Conservation (phyloP, 2,113 vertebrate species). For the Xiphias gladius region DNA sequence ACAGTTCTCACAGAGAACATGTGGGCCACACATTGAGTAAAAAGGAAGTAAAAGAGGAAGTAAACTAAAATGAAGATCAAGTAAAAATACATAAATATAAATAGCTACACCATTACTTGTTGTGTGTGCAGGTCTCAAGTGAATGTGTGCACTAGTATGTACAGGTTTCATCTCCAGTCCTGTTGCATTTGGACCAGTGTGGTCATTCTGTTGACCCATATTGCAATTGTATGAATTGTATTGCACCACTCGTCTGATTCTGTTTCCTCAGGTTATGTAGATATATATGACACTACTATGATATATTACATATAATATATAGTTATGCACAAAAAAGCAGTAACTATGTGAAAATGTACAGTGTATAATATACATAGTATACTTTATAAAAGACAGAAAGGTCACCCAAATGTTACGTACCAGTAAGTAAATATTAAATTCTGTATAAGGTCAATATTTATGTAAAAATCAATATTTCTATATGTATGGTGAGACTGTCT, state of each 20-base stretch:
- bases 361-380: not conserved
- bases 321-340: not conserved
- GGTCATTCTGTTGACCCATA: not conserved
- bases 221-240: not conserved
- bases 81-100: not conserved
- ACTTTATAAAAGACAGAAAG: no score
- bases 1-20: not conserved
- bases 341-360: not conserved
- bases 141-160: not conserved
- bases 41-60: not conserved
- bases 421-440: not conserved
- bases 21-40: not conserved
- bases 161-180: not conserved
- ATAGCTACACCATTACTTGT: not conserved
- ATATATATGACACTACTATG: not conserved
- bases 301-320: not conserved
- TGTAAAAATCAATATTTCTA: no score
- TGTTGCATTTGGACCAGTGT: not conserved
- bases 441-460: not conserved
- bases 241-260: not conserved
- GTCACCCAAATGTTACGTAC: no score
- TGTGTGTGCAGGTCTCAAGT: not conserved
- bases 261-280: not conserved
- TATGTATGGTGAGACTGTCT: not conserved
- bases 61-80: not conserved